Conservation (phyloP, 92 coral and sea anemone genomes). For the Zoanthus solanderi region DNA sequence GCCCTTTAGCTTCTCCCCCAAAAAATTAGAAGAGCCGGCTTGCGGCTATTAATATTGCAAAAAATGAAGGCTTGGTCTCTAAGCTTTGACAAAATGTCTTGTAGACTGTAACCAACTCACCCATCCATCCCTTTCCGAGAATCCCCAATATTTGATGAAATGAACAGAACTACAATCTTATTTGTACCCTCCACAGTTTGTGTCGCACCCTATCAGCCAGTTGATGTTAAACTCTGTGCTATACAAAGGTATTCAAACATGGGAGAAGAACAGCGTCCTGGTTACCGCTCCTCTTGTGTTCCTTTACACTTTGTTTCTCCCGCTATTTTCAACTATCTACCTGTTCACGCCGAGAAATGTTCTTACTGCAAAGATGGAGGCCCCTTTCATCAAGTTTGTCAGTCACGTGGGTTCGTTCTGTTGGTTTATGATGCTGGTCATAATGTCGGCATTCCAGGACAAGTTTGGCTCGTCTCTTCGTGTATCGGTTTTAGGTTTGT, state of each 20-base stretch:
- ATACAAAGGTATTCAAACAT: constrained; percentile 72
- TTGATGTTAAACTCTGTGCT: constrained; percentile 86
- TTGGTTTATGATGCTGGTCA: constrained; percentile 76
- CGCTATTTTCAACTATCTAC: constrained; percentile 69
- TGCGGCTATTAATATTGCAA: too few relatives aligned
- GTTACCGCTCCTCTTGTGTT: constrained; percentile 53
- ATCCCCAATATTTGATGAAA: background rate
- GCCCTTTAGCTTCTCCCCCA: too few relatives aligned
- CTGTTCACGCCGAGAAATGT: constrained; percentile 62
- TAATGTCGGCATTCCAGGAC: constrained; percentile 81
- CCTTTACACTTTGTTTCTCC: constrained; percentile 77
- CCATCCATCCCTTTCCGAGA: too few relatives aligned
- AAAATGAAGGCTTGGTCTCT: too few relatives aligned
- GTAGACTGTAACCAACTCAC: too few relatives aligned
- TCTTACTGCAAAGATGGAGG: constrained; percentile 65
- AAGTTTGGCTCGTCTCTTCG: constrained; percentile 60
- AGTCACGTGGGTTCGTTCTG: constrained; percentile 78
- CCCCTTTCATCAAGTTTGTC: constrained; percentile 80
- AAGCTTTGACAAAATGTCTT: too few relatives aligned
- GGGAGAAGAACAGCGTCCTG: constrained; percentile 55
- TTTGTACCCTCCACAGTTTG: constrained; percentile 67
- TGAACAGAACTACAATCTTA: background rate
- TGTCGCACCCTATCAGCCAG: constrained; percentile 91
- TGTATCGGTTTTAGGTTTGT: constrained; percentile 62
- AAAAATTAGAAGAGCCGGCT: too few relatives aligned